These are phyloP conservation scores for Drosophila diplacantha DNA, from an alignment of 2,888 invertebrate genomes.

Conservation along the genomic window DNA sequence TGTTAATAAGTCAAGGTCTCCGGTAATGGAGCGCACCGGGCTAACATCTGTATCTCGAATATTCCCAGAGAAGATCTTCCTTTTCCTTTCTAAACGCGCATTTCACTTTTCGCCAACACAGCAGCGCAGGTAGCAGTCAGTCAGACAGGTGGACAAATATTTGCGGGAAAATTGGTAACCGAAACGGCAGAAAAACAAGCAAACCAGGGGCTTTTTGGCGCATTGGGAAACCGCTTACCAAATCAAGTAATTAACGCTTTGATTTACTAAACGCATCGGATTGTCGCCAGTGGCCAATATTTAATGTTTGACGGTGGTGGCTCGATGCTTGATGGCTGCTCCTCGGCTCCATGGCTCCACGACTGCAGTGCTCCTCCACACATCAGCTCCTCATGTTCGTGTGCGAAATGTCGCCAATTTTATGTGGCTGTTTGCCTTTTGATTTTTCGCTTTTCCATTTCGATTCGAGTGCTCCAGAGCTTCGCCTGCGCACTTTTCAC, in stretches of 20 bases:
- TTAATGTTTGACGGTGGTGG: slow-evolving; percentile 13
- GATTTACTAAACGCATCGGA: slow-evolving; percentile 74
- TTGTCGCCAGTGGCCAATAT: slow-evolving; percentile 52
- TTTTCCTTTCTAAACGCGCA: slow-evolving; percentile 68
- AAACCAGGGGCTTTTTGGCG: slow-evolving; percentile 40
- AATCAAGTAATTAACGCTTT: slow-evolving; percentile 73
- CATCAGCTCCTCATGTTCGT: slow-evolving; percentile 43
- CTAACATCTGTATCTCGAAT: slow-evolving; percentile 4
- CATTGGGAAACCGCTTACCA: slow-evolving; percentile 67
- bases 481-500: slow-evolving; percentile 63
- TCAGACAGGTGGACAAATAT: slow-evolving; percentile 48
- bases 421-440: slow-evolving; percentile 9
- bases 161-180: slow-evolving; percentile 59
- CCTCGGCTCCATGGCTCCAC: neutral
- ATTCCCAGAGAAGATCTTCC: slow-evolving; percentile 38
- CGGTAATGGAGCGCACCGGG: slow-evolving; percentile 41
- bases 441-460: slow-evolving; percentile 38
- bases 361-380: slow-evolving; percentile 15
- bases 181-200: slow-evolving; percentile 41
- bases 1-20: slow-evolving; percentile 68
- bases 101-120: slow-evolving; percentile 66
- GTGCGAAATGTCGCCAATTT: slow-evolving; percentile 38
- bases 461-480: slow-evolving; percentile 42
- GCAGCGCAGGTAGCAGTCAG: slow-evolving; percentile 8
- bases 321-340: slow-evolving; percentile 12